Base-by-base conservation (phyloP, 2,113 vertebrate genomes). In the Perca flavescens region DNA sequence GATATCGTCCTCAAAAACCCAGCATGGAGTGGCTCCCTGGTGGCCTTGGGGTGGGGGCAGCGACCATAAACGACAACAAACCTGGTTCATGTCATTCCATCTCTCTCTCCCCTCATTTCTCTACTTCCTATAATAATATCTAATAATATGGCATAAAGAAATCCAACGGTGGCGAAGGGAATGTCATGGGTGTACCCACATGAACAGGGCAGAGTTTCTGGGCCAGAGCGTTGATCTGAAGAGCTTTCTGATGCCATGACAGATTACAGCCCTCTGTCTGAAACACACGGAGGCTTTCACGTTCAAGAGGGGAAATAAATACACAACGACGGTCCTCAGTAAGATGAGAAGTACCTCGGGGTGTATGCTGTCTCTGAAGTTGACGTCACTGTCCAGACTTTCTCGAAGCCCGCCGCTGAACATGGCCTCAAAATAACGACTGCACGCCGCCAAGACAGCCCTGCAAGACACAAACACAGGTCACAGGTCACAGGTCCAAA, bases 341-440 rank as follows among this genome's bases (percentile, higher is more conserved):
- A 66, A 16, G 1, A 56, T 13, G 8, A 4, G 43, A 19, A 16
- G 43, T 84, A 93, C 91, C 93, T 99, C 97, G 0, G 98, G 98
- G 83, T 99, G 97, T 19, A 99, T 96, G 58, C 96, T 97, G 88
- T 99, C 97, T 4, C 96, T 96, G 94, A 99, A 99, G 92, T 98
- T 97, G 62, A 99, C 97, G 2, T 96, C 95, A 0, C 95, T 96
- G 13, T 97, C 97, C 74, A 96, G 82, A 92, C 97, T 99, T 86
- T 99, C 97, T 16, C 97, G 95, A 28, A 99, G 96, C 4, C 98
- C 98, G 0, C 97, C 97, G 75, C 97, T 97, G 80, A 99, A 99
- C 98, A 99, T 99, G 78, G 98, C 98, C 92, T 99, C 97, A 0
- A 99, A 99, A 87, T 99, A 99, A 49, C 96, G 95, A 87, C 98